Conservation (phyloP, 1,140 invertebrate species). For the Dermatophagoides farinae region DNA sequence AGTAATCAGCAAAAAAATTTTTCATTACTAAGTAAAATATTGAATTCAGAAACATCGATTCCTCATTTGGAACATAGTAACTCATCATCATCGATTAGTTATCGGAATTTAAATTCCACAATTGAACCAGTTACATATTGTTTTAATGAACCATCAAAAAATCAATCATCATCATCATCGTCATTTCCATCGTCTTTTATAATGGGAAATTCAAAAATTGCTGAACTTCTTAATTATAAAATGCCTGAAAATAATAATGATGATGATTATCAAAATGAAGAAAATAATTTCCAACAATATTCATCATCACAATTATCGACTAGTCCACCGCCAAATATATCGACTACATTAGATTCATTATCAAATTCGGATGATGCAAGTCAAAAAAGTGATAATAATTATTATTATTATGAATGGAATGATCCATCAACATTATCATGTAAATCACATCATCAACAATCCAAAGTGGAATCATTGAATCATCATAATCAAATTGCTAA, state of each 20-base stretch:
- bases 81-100: not conserved
- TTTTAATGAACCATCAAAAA: not conserved
- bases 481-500: not conserved
- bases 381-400: not conserved
- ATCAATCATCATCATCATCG: not conserved
- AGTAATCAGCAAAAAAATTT: not conserved
- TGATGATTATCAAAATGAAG: too few relatives aligned
- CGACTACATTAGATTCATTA: too few relatives aligned
- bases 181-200: too few relatives aligned
- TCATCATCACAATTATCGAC: too few relatives aligned
- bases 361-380: too few relatives aligned
- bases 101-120: not conserved
- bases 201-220: too few relatives aligned
- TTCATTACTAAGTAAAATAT: not conserved
- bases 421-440: not conserved
- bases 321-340: too few relatives aligned
- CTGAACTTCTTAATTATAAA: too few relatives aligned
- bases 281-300: too few relatives aligned
- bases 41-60: not conserved
- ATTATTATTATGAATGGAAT: not conserved
- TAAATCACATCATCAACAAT: not conserved
- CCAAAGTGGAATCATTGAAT: not conserved
- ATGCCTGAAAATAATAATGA: too few relatives aligned
- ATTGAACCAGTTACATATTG: not conserved
- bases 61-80: not conserved